Evolutionary conservation across 2,888 invertebrate species (phyloP), one percentile per base, ranked within the genome.

Genomic region (Diarsia brunnea): DNA sequence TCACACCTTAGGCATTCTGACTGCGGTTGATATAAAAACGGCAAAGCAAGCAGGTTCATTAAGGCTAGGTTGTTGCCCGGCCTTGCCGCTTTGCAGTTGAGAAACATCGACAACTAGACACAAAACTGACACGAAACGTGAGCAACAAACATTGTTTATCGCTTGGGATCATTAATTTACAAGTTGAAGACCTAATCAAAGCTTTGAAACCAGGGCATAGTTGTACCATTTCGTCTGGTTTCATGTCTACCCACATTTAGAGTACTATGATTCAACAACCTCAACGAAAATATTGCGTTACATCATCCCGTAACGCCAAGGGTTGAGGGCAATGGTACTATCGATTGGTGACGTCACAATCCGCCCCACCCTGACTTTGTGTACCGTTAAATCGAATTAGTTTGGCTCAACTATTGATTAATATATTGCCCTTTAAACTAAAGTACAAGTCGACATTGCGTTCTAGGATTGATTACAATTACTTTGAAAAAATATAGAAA

Each of bases 331-430:
- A 83, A 84, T 82, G 75, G 78, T 81, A 73, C 55, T 89, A 93
- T 92, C 85, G 92, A 93, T 89, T 87, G 67, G 87, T 93, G 92
- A 93, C 92, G 93, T 92, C 92, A 92, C 86, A n/a, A 77, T 75
- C 84, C 79, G 78, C 88, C 84, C 82, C 83, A 84, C 85, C 83
- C 85, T 74, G 68, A 79, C 83, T 84, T 83, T 84, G 80, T 83
- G 71, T 74, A 76, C 71, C 38, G 73, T 60, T 65, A 61, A 65
- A 69, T 63, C 63, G 71, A 76, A 73, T 82, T 79, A 75, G 70
- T 79, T 70, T 45, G 60, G 61, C 53, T 51, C 3, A 66, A n/a
- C 47, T 73, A 78, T 71, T 58, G 73, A 78, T 78, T 68, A 69
- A 51, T 31, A 68, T 51, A 64, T 63, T 75, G 53, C 31, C n/a